Evolutionary conservation across 2,888 invertebrate genomes (phyloP), one percentile per base, ranked within the genome.

Genomic region (Caenorhabditis macrosperma): DNA sequence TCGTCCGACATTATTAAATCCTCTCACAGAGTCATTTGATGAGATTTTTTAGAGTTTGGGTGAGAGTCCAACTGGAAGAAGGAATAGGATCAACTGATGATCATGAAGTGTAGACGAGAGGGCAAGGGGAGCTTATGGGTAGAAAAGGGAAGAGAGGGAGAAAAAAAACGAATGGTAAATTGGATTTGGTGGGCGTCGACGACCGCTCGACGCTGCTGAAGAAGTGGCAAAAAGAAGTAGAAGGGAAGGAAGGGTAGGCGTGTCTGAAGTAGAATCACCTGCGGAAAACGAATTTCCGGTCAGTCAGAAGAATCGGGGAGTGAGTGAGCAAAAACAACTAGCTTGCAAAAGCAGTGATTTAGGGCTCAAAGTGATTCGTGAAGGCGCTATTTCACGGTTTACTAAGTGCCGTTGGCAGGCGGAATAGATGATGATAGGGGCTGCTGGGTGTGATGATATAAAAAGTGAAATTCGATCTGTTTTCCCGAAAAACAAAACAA

Each of bases 271-370:
- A 71, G 55, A 71, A 71, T 71, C 61, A 71, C 71, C 71, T 71
- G 63, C 64, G 64, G 59, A 74, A 64, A 74, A 30, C 74, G 59
- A 74, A 74, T 74, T 74, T 74, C 50, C 74, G 64, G 38, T 46
- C 22, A 50, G 46, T 72, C 64, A 57, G 57, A 61, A 50, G 55
- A 26, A 52, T 30, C 17, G 41, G 26, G 50, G n/a, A n/a, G 35
- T 33, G 10, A 15, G 24, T 4, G 6, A 28, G 44, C 28, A 30
- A 55, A 61, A 61, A 71, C 30, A 54, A 61, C 44, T 15, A 60
- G 20, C 33, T 17, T 54, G 22, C 24, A 28, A 33, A 68, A 30
- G 24, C 33, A 24, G 22, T 24, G 54, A 67, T 67, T 57, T 57
- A 3, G 33, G 9, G 67, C 57, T 67, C 67, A 67, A 67, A 57